phyloP scores from a whole-genome alignment of 2,888 invertebrate genomes.

The Pheosia tremula region DNA sequence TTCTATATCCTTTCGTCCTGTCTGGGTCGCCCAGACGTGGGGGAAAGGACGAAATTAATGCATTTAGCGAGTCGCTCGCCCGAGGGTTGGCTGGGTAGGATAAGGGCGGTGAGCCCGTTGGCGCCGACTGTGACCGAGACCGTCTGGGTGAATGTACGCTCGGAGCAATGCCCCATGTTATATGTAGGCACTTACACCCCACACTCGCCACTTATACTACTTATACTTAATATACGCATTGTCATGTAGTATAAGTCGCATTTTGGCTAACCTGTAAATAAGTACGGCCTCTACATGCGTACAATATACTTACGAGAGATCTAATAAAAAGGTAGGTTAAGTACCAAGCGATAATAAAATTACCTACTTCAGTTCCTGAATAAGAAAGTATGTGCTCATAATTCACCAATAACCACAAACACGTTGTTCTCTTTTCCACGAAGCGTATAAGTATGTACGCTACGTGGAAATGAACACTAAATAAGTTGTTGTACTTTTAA shows the following conservation, averaged over 20 bases:
- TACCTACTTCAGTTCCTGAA: no score
- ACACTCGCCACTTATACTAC: slow-evolving; percentile 24
- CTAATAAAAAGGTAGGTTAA: no score
- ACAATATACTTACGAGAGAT: no score
- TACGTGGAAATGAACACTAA: no score
- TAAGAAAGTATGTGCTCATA: no score
- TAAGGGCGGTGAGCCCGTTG: slow-evolving; percentile 46
- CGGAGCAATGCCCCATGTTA: slow-evolving; percentile 14
- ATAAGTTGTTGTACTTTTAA: no score
- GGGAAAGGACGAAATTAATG: slow-evolving; percentile 59
- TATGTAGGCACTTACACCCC: background rate
- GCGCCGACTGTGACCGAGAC: slow-evolving; percentile 43
- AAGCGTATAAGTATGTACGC: no score
- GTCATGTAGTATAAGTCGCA: background rate
- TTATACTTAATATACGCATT: background rate
- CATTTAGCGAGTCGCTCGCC: slow-evolving; percentile 50
- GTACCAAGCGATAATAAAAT: no score
- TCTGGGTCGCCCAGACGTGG: slow-evolving; percentile 49
- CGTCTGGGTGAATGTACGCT: slow-evolving; percentile 52
- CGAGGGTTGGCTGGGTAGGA: slow-evolving; percentile 55
- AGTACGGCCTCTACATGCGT: no score
- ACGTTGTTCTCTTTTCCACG: no score
- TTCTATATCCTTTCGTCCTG: slow-evolving; percentile 36
- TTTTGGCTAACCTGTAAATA: no score
- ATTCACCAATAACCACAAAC: no score